A percentile compares a stretch with the other conserved stretches of the same genome.
These are phyloP conservation scores for Phenganax marumi DNA, from an alignment of 92 coral and sea anemone species.

Conservation along the genomic window DNA sequence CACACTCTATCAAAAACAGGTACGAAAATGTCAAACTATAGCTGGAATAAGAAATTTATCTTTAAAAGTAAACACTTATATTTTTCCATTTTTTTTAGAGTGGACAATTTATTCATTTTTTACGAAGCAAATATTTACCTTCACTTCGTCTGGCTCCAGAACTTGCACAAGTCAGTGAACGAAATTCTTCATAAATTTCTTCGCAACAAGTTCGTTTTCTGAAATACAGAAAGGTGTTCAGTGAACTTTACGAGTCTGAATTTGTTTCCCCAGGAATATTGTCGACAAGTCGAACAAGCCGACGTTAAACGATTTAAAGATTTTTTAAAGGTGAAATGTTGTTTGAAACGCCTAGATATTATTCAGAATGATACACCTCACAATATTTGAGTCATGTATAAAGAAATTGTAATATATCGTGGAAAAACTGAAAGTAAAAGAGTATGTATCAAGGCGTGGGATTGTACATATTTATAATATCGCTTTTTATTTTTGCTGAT, in stretches of 20 bases:
- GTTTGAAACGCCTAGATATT: not conserved
- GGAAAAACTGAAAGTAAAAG: too few species aligned
- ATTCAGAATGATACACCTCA: not conserved
- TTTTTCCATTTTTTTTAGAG: constrained; percentile 54
- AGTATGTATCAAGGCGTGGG: too few species aligned
- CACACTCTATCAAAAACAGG: constrained; percentile 86
- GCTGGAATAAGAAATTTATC: not conserved
- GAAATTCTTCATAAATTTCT: not conserved
- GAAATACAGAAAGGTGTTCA: too few species aligned
- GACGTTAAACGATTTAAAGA: constrained; percentile 83
- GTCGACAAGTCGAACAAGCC: constrained; percentile 77
- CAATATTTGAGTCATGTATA: not conserved
- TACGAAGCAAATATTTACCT: constrained; percentile 78
- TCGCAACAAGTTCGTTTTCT: too few species aligned
- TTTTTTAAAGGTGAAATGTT: constrained; percentile 70
- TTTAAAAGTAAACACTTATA: not conserved
- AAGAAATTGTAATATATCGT: too few species aligned
- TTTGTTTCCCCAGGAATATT: constrained; percentile 68
- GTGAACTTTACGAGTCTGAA: not conserved
- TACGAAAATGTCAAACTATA: not conserved
- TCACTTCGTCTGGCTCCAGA: constrained; percentile 79
- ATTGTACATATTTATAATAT: too few species aligned
- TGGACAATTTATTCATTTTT: constrained; percentile 69
- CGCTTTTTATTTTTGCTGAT: too few species aligned
- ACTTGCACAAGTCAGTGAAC: constrained; percentile 69